A percentile compares a stretch with the other conserved stretches of the same genome.
Evolutionary conservation across 2,888 invertebrate species (phyloP).

Genomic region (Chirona hameri): DNA sequence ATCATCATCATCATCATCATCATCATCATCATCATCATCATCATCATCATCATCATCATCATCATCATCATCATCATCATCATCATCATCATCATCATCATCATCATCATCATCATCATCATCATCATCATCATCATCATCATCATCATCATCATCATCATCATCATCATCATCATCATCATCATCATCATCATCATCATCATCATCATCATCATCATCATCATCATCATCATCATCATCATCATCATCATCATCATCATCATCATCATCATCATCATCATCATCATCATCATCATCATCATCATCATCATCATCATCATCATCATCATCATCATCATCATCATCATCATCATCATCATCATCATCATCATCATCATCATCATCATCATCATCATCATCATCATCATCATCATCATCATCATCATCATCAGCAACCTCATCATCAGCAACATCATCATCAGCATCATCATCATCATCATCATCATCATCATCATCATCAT

Average conservation of each 20-base stretch:
- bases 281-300: slow-evolving; percentile 30
- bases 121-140: slow-evolving; percentile 30
- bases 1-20: slow-evolving; percentile 32
- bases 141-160: slow-evolving; percentile 31
- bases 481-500: too few species aligned
- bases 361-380: slow-evolving; percentile 29
- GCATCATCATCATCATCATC: too few species aligned
- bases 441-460: too few species aligned
- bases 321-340: slow-evolving; percentile 31
- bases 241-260: slow-evolving; percentile 32
- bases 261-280: slow-evolving; percentile 31
- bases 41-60: too few species aligned
- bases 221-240: slow-evolving; percentile 32
- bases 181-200: slow-evolving; percentile 31
- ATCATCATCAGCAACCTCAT: too few species aligned
- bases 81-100: slow-evolving; percentile 32
- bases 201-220: slow-evolving; percentile 31
- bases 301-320: slow-evolving; percentile 32
- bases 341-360: slow-evolving; percentile 31
- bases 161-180: slow-evolving; percentile 30
- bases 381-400: slow-evolving; percentile 30
- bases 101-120: slow-evolving; percentile 27
- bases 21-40: slow-evolving; percentile 32
- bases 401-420: too few species aligned
- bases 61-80: slow-evolving; percentile 30